Evolutionary conservation across 2,797 vertebrate genomes (phyloP).

Genomic region (Myripristis jacobus): DNA sequence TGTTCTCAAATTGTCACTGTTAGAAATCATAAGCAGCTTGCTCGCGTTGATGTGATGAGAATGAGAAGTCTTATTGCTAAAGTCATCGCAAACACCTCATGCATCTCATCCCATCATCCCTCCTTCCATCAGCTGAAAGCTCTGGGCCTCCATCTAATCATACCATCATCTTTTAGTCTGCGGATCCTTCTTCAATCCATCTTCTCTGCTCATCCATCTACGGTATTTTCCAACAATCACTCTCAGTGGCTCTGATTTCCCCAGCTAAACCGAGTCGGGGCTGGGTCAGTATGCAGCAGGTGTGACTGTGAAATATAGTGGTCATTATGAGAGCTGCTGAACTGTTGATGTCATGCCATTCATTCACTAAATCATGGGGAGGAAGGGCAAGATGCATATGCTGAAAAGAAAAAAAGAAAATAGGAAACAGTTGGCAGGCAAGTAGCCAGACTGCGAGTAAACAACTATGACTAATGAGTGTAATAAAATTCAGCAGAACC

Average conservation of each 20-base stretch:
- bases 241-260: constrained; percentile 28
- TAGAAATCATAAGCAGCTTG: not conserved
- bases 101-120: not conserved
- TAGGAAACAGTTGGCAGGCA: not conserved
- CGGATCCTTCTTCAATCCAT: constrained; percentile 1
- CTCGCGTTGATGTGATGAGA: not conserved
- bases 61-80: not conserved
- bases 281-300: constrained; percentile 47
- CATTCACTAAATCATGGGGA: constrained; percentile 10
- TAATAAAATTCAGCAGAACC: constrained; percentile 5
- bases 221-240: not conserved
- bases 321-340: constrained; percentile 29
- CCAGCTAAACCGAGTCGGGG: constrained; percentile 30
- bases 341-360: constrained; percentile 28
- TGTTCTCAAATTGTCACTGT: not conserved
- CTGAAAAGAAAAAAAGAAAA: not conserved
- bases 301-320: constrained; percentile 47
- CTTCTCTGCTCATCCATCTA: constrained; percentile 4
- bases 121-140: not conserved
- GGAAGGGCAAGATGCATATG: not conserved
- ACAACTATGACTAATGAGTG: constrained; percentile 4
- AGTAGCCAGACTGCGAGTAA: constrained; percentile 10
- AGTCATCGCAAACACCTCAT: constrained; percentile 10
- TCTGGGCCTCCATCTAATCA: not conserved
- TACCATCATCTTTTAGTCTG: not conserved